These are phyloP conservation scores for Oxyruncus cristatus DNA, from an alignment of 2,113 vertebrate genomes.

Conservation along the genomic window DNA sequence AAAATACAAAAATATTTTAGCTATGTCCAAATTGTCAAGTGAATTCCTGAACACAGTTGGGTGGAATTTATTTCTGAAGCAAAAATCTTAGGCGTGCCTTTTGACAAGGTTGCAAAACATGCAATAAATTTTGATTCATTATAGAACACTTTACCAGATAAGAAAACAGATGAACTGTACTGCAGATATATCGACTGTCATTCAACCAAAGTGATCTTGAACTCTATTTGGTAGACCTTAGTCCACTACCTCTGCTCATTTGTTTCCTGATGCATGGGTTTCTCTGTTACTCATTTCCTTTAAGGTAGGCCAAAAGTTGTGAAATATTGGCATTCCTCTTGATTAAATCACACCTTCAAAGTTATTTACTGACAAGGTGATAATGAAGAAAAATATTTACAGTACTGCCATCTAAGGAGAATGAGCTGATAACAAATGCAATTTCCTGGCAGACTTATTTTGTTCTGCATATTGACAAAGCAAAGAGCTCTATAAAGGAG, in stretches of 20 bases:
- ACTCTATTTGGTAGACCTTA: not conserved
- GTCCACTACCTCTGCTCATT: conserved; percentile 12
- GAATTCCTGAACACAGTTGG: conserved; percentile 18
- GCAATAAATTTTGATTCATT: conserved; percentile 61
- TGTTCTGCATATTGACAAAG: conserved; percentile 25
- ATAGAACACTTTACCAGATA: conserved; percentile 49
- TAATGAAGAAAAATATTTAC: conserved; percentile 67
- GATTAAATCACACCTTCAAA: conserved; percentile 57
- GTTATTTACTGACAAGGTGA: conserved; percentile 55
- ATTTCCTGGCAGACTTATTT: not conserved
- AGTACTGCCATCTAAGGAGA: conserved; percentile 16
- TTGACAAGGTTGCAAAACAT: conserved; percentile 38
- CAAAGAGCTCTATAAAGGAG: not conserved
- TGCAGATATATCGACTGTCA: not conserved
- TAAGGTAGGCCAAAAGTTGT: conserved; percentile 20
- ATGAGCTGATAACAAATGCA: conserved; percentile 25
- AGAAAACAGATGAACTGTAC: conserved; percentile 34
- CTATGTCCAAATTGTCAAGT: not conserved
- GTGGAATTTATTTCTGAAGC: conserved; percentile 39
- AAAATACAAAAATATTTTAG: conserved; percentile 27
- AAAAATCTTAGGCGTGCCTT: conserved; percentile 52
- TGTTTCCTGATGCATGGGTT: not conserved
- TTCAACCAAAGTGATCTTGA: conserved; percentile 32
- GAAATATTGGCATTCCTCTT: conserved; percentile 33
- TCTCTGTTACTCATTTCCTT: conserved; percentile 8